Percentiles rank a stretch among this genome's conserved stretches.
Evolutionary conservation across 1,140 invertebrate genomes (phyloP).

Genomic region (Phthorimaea operculella): DNA sequence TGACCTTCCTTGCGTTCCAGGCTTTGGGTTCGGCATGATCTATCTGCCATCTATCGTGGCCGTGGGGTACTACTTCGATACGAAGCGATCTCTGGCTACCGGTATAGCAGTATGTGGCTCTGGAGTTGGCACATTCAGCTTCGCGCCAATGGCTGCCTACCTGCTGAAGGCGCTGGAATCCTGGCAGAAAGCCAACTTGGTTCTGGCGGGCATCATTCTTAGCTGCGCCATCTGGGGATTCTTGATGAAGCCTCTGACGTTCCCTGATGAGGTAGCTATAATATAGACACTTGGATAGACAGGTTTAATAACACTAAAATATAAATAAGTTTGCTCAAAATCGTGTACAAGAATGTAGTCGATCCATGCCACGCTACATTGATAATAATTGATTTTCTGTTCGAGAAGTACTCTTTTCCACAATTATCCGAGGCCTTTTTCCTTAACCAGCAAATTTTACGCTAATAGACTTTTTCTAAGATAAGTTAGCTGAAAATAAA

Average conservation of each 20-base stretch:
- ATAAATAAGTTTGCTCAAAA: too few relatives aligned
- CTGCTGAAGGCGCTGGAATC: neutral
- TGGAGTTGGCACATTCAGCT: neutral
- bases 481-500: too few relatives aligned
- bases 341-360: too few relatives aligned
- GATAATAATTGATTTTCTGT: too few relatives aligned
- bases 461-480: too few relatives aligned
- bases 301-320: too few relatives aligned
- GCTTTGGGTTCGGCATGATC: neutral
- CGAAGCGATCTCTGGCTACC: neutral
- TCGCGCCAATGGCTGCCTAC: neutral
- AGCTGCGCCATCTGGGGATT: neutral
- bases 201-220: neutral
- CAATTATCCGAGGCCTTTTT: too few relatives aligned
- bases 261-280: neutral
- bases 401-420: too few relatives aligned
- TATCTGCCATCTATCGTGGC: neutral
- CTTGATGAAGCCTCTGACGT: neutral
- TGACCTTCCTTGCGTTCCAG: neutral
- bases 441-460: too few relatives aligned
- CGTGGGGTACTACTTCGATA: slow-evolving; percentile 3
- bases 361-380: too few relatives aligned
- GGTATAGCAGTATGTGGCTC: neutral
- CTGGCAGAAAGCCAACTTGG: neutral
- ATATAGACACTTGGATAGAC: too few relatives aligned